phyloP scores from a whole-genome alignment of 2,888 invertebrate genomes.

The Incurvaria masculella region DNA sequence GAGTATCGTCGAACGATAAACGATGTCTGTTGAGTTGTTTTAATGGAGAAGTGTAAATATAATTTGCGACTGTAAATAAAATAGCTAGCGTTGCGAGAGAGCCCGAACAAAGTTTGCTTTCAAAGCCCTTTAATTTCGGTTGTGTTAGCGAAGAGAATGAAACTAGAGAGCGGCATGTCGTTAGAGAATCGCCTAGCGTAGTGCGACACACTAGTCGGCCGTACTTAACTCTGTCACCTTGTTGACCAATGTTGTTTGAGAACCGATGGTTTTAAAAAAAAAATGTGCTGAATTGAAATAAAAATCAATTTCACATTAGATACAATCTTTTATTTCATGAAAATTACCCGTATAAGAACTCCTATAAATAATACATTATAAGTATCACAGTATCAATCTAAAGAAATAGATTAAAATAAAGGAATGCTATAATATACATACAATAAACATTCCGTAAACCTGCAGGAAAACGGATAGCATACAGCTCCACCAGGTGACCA shows the following conservation, averaged over 20 bases:
- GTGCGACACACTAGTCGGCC: constrained; percentile 5
- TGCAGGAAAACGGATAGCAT: too few species aligned
- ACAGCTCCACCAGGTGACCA: too few species aligned
- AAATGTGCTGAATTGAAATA: constrained; percentile 2
- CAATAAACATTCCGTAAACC: too few species aligned
- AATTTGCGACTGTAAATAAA: not conserved
- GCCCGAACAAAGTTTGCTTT: not conserved
- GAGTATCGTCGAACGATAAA: not conserved
- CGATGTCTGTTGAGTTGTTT: not conserved
- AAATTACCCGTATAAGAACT: too few species aligned
- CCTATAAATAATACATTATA: too few species aligned
- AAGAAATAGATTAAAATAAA: too few species aligned
- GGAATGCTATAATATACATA: too few species aligned
- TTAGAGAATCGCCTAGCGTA: not conserved
- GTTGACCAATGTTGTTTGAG: constrained; percentile 9
- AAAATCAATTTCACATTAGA: not conserved
- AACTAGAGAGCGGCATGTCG: not conserved
- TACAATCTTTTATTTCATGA: not conserved
- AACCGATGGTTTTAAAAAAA: constrained; percentile 5
- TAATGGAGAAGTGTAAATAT: not conserved
- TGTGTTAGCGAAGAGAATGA: not conserved
- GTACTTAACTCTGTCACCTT: constrained; percentile 6
- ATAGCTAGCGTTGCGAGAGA: not conserved
- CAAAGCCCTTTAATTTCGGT: not conserved
- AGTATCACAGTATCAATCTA: too few species aligned